phyloP scores from a whole-genome alignment of 1,140 invertebrate species.

The Schlechtendalia chinensis region DNA sequence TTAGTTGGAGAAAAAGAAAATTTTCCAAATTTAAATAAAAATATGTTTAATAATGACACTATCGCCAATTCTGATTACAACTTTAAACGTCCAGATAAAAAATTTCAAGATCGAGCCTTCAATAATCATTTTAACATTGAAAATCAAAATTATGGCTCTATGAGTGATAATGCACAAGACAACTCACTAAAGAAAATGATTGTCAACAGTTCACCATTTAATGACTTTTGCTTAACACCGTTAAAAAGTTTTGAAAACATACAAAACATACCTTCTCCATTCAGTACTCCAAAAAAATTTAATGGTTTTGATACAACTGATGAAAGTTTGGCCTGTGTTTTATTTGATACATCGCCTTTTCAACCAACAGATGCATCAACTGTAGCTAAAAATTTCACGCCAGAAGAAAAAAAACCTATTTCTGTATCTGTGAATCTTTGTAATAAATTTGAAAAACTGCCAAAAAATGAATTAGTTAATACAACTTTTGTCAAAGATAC shows the following conservation, averaged over 20 bases:
- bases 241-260: slow-evolving; percentile 38
- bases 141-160: not conserved
- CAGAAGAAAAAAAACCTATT: slow-evolving; percentile 30
- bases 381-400: slow-evolving; percentile 7
- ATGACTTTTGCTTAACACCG: slow-evolving; percentile 35
- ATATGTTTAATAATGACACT: not conserved
- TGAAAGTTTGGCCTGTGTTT: not conserved
- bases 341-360: slow-evolving; percentile 10
- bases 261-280: slow-evolving; percentile 32
- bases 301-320: not conserved
- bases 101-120: not conserved
- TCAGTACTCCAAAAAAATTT: slow-evolving; percentile 18
- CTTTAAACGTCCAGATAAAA: not conserved
- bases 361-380: slow-evolving; percentile 33
- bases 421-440: slow-evolving; percentile 35
- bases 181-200: not conserved
- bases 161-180: slow-evolving; percentile 16
- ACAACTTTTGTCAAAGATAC: slow-evolving; percentile 1
- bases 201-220: not conserved
- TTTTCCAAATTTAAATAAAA: not conserved
- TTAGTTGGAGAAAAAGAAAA: slow-evolving; percentile 37
- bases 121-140: not conserved
- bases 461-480: not conserved
- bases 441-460: slow-evolving; percentile 1
- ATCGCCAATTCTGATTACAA: not conserved